These are phyloP conservation scores for Microplitis deprimator DNA, from an alignment of 2,888 invertebrate genomes.

Conservation along the genomic window DNA sequence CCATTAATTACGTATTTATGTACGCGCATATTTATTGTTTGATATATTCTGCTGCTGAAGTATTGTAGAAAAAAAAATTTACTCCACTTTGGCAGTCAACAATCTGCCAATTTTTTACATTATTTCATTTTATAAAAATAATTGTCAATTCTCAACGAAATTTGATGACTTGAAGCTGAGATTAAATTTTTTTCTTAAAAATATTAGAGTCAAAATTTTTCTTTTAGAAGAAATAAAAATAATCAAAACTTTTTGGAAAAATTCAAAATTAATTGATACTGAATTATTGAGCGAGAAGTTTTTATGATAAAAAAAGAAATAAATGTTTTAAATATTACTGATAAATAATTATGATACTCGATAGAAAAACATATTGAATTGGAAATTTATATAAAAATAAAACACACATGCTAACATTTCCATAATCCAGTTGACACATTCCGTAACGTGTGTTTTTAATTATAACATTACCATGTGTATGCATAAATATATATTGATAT, in stretches of 20 bases:
- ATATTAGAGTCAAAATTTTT: too few relatives aligned
- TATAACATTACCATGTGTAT: conserved; percentile 39
- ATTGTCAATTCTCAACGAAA: too few relatives aligned
- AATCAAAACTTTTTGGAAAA: too few relatives aligned
- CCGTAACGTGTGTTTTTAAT: conserved; percentile 40
- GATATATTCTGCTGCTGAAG: conserved; percentile 7
- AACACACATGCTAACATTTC: conserved; percentile 28
- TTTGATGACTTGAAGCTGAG: too few relatives aligned
- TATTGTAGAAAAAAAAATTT: background rate
- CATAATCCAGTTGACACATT: background rate
- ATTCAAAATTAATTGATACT: too few relatives aligned
- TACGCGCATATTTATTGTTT: background rate
- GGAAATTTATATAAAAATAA: background rate
- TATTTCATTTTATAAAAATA: background rate
- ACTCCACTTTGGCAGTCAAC: background rate
- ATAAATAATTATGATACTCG: too few relatives aligned
- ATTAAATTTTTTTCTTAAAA: too few relatives aligned
- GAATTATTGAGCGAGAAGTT: too few relatives aligned
- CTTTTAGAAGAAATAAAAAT: too few relatives aligned
- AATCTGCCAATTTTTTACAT: background rate
- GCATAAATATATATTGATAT: conserved; percentile 31
- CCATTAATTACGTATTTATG: conserved; percentile 15
- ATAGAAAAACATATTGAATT: too few relatives aligned
- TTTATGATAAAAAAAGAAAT: too few relatives aligned
- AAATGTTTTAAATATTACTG: too few relatives aligned